Conservation (phyloP, 2,113 vertebrate species). For the Callospermophilus lateralis region DNA sequence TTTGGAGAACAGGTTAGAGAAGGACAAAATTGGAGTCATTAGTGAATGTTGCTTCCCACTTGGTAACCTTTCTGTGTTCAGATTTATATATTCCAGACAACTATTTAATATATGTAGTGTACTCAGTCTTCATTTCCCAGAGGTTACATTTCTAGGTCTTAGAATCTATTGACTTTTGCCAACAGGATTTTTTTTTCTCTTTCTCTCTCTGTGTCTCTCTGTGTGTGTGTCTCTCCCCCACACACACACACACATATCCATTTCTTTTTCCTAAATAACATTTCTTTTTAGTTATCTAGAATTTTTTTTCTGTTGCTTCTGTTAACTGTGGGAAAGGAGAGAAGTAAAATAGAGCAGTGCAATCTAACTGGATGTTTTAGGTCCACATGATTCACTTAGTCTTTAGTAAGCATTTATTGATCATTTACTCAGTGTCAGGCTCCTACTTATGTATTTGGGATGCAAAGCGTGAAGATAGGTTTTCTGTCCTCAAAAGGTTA, state of each 20-base stretch:
- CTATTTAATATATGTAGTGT: background rate
- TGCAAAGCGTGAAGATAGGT: background rate
- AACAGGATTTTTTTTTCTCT: background rate
- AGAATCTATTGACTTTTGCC: background rate
- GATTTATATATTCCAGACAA: background rate
- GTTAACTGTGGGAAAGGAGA: background rate
- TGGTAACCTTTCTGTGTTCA: background rate
- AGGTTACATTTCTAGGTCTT: background rate
- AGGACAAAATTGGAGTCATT: background rate
- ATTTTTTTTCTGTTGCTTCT: slow-evolving; percentile 4
- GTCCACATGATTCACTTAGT: background rate
- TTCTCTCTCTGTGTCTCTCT: too few species aligned
- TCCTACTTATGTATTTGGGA: background rate
- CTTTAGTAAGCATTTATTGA: slow-evolving; percentile 11
- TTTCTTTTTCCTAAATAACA: background rate
- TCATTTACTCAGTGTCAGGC: background rate
- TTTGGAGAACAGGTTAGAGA: background rate
- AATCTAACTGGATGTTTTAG: background rate
- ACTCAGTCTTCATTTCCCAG: background rate
- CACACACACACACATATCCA: background rate
- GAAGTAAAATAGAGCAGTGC: background rate
- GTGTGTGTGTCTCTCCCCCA: background rate
- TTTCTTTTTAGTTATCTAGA: background rate
- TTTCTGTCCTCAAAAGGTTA: background rate
- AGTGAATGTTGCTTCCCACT: background rate